These are phyloP conservation scores for Tokudaia muenninki DNA, from an alignment of 2,797 vertebrate genomes.

Conservation along the genomic window DNA sequence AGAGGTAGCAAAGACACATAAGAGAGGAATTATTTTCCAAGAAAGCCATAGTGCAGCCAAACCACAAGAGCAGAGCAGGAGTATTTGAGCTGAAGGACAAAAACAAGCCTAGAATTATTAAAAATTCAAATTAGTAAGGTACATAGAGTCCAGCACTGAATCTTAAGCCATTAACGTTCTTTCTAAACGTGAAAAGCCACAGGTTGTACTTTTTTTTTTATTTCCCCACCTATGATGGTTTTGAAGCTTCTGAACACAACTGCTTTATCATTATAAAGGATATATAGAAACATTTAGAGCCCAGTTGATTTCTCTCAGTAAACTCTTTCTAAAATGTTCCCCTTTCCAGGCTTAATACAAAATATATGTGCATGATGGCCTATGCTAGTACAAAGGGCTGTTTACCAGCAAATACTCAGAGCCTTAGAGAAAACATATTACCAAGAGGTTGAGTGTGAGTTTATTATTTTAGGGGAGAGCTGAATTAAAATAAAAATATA, in stretches of 20 bases:
- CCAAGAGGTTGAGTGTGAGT: background rate
- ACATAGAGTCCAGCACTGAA: background rate
- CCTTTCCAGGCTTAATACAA: constrained; percentile 32
- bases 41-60: constrained; percentile 23
- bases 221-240: background rate
- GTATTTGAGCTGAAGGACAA: constrained; percentile 56
- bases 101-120: constrained; percentile 47
- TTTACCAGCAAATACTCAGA: background rate
- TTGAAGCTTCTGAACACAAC: background rate
- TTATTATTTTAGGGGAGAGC: constrained; percentile 28
- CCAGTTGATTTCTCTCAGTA: background rate
- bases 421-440: background rate
- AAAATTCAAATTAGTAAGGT: background rate
- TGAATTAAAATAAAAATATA: constrained; percentile 35
- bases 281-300: background rate
- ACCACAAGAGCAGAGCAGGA: background rate
- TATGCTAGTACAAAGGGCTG: background rate
- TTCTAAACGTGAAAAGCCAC: constrained; percentile 51
- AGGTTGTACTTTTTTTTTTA: constrained; percentile 47
- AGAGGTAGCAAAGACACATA: background rate
- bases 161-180: background rate
- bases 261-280: constrained; percentile 38
- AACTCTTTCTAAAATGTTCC: constrained; percentile 36
- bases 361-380: background rate
- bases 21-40: background rate